Percentiles rank a stretch among this genome's conserved stretches.
These are phyloP conservation scores for Drosophila sechellia DNA, from an alignment of 1,140 invertebrate genomes.

Conservation along the genomic window DNA sequence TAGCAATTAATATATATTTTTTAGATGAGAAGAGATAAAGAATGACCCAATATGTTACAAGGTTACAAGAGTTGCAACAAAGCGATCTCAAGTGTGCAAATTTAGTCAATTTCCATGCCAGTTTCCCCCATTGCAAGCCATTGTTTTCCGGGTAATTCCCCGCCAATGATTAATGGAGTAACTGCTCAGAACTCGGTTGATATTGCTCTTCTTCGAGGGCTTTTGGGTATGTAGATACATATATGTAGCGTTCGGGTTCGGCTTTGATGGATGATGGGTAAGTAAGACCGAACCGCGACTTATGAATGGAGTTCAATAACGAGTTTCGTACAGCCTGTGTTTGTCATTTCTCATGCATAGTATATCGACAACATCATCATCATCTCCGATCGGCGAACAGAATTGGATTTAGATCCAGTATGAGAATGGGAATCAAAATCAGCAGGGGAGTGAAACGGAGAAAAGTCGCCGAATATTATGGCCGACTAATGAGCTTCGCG, in stretches of 20 bases:
- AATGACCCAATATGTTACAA: no score
- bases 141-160: conserved; percentile 17
- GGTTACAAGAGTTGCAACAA: not conserved
- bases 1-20: no score
- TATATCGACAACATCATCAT: conserved; percentile 8
- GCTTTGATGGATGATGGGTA: conserved; percentile 48
- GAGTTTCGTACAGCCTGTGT: conserved; percentile 23
- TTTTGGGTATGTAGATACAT: not conserved
- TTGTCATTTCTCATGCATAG: conserved; percentile 27
- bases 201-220: not conserved
- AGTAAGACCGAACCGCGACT: conserved; percentile 38
- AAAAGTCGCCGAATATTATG: conserved; percentile 37
- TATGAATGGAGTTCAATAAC: conserved; percentile 64
- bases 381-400: not conserved
- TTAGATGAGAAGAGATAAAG: no score
- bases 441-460: not conserved
- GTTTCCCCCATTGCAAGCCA: conserved; percentile 4
- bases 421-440: not conserved
- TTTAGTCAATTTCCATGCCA: conserved; percentile 1
- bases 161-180: conserved; percentile 18
- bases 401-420: conserved; percentile 9
- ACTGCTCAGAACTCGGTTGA: conserved; percentile 4
- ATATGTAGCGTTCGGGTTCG: not conserved
- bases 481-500: conserved; percentile 31
- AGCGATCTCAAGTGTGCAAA: not conserved